Conservation (phyloP, 1,140 invertebrate species). For the Antheraea mylitta region DNA sequence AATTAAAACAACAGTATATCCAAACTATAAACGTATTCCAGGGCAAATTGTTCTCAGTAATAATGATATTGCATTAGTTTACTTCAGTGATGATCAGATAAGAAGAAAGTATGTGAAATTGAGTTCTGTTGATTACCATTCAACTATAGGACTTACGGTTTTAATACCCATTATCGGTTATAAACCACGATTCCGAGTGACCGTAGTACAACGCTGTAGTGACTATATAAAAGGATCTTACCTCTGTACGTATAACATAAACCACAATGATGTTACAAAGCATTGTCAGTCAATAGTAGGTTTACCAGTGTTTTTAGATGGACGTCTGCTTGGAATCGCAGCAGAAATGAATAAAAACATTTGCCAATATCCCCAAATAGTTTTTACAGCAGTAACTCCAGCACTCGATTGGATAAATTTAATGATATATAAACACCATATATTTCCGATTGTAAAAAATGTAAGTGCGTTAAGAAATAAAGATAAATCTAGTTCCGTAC, state of each 20-base stretch:
- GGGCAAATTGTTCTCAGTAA: slow-evolving; percentile 3
- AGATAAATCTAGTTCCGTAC: background rate
- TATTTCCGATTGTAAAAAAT: background rate
- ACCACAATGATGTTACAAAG: slow-evolving; percentile 7
- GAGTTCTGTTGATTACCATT: slow-evolving; percentile 23
- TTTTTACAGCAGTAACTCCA: slow-evolving; percentile 33
- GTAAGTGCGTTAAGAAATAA: background rate
- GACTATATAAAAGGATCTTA: slow-evolving; percentile 20
- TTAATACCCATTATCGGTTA: slow-evolving; percentile 22
- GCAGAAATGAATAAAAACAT: slow-evolving; percentile 3
- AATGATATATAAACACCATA: background rate
- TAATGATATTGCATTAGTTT: slow-evolving; percentile 22
- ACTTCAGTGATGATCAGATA: background rate
- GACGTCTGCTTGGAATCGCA: slow-evolving; percentile 24
- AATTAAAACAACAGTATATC: slow-evolving; percentile 7
- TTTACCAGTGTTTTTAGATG: slow-evolving; percentile 36
- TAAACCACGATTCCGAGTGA: slow-evolving; percentile 14
- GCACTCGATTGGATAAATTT: slow-evolving; percentile 36
- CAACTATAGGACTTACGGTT: slow-evolving; percentile 26
- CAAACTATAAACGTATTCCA: slow-evolving; percentile 11
- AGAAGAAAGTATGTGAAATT: slow-evolving; percentile 10
- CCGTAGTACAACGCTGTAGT: slow-evolving; percentile 22
- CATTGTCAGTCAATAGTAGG: slow-evolving; percentile 27
- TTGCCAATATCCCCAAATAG: slow-evolving; percentile 26
- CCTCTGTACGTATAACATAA: slow-evolving; percentile 31